A percentile compares a stretch with the other conserved stretches of the same genome.
Evolutionary conservation across 2,113 vertebrate species (phyloP).

Genomic region (Ciconia maguari): DNA sequence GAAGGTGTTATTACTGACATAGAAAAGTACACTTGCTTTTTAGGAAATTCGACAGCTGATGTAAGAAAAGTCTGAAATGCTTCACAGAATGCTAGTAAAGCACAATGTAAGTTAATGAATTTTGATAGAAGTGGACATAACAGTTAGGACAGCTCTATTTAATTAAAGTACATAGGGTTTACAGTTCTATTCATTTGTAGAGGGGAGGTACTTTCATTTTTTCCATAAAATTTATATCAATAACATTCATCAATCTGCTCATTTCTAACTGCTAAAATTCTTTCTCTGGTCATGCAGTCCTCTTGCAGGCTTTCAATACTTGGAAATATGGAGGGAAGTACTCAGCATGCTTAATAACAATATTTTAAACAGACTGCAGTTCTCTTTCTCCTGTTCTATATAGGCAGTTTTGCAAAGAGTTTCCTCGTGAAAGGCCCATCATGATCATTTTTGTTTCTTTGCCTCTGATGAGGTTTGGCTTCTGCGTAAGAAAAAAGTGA

Average conservation of each 20-base stretch:
- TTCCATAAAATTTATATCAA: not conserved
- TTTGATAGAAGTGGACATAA: not conserved
- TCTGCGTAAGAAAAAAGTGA: not conserved
- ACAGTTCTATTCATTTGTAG: not conserved
- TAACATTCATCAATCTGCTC: not conserved
- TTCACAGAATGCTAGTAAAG: not conserved
- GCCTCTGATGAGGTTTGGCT: not conserved
- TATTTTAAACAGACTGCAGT: not conserved
- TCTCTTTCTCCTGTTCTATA: not conserved
- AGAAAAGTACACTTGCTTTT: not conserved
- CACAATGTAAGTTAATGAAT: not conserved
- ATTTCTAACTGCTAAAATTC: not conserved
- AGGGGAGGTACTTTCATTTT: not conserved
- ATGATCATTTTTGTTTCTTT: accelerated
- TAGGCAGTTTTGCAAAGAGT: not conserved
- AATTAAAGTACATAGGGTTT: not conserved
- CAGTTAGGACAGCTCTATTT: not conserved
- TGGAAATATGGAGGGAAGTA: not conserved
- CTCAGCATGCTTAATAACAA: not conserved
- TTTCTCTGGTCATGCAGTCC: not conserved
- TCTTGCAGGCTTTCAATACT: not conserved
- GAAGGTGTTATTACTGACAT: not conserved
- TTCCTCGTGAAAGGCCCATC: not conserved
- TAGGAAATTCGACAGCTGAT: not conserved
- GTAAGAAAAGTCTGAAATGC: not conserved